phyloP scores from a whole-genome alignment of 2,888 invertebrate genomes.

The Timandra comae region DNA sequence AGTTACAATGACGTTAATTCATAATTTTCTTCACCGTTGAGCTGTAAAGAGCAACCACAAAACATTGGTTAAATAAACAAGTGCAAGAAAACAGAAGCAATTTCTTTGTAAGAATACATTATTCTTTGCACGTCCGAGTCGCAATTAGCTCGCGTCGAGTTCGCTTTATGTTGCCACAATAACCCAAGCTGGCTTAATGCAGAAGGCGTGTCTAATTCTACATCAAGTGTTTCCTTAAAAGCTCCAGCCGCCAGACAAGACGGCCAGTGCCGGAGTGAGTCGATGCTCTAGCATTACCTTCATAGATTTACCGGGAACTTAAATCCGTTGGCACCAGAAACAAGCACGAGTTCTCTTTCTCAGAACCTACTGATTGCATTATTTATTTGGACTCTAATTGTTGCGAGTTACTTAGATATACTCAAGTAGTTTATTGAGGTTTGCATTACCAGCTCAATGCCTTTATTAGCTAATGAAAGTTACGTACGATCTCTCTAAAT shows the following conservation, averaged over 20 bases:
- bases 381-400: too few species aligned
- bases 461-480: too few species aligned
- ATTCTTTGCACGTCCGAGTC: constrained; percentile 48
- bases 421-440: too few species aligned
- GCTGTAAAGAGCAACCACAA: constrained; percentile 4
- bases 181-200: constrained; percentile 41
- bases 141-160: constrained; percentile 46
- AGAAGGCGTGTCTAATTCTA: constrained; percentile 50
- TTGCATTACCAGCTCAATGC: too few species aligned
- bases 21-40: constrained; percentile 4
- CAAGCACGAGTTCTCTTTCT: too few species aligned
- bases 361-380: too few species aligned
- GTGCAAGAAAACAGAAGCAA: constrained; percentile 21
- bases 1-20: too few species aligned
- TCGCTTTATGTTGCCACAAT: constrained; percentile 43
- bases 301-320: too few species aligned
- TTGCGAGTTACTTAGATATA: too few species aligned
- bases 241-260: constrained; percentile 13
- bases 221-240: constrained; percentile 43
- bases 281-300: too few species aligned
- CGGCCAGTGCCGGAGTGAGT: not conserved
- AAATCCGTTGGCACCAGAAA: too few species aligned
- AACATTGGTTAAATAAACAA: constrained; percentile 16
- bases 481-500: too few species aligned
- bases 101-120: constrained; percentile 34